Evolutionary conservation across 2,888 invertebrate genomes (phyloP).

Genomic region (Drosophila macrospina): DNA sequence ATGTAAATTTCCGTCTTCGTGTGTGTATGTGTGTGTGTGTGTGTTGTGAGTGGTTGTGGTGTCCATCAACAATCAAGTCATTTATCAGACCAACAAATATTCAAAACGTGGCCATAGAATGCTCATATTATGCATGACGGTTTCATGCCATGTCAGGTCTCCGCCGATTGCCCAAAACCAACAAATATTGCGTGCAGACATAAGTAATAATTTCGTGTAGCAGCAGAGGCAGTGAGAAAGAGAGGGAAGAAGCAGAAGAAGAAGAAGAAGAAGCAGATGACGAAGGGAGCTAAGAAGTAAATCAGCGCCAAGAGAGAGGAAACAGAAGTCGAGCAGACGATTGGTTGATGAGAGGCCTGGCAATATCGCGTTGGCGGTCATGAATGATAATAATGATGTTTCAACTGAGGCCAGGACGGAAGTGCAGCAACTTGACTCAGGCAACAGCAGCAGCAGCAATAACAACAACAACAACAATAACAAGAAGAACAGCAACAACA

Average conservation of each 20-base stretch:
- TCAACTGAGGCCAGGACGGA: constrained; percentile 38
- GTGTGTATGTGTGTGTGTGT: neutral
- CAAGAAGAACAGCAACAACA: constrained; percentile 18
- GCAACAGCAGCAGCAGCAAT: constrained; percentile 17
- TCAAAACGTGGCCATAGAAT: constrained; percentile 60
- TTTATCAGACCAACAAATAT: constrained; percentile 67
- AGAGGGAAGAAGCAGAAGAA: neutral
- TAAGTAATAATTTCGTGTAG: constrained; percentile 60
- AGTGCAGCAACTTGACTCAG: constrained; percentile 37
- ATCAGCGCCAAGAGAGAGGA: constrained; percentile 28
- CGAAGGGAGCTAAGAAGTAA: constrained; percentile 19
- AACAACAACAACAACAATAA: constrained; percentile 17
- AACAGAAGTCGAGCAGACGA: constrained; percentile 64
- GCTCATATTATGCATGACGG: constrained; percentile 54
- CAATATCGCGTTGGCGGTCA: constrained; percentile 52
- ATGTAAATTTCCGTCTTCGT: constrained; percentile 58
- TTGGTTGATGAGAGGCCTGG: constrained; percentile 51
- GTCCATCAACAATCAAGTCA: constrained; percentile 61
- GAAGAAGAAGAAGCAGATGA: constrained; percentile 30
- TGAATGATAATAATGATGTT: constrained; percentile 71
- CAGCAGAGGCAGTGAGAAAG: constrained; percentile 30
- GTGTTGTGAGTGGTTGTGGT: constrained; percentile 19
- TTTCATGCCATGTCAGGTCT: constrained; percentile 45
- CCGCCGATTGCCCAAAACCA: constrained; percentile 54
- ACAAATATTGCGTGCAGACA: constrained; percentile 76